Base-by-base conservation (phyloP, 2,888 invertebrate species). In the Scaptomyza tumidula region DNA sequence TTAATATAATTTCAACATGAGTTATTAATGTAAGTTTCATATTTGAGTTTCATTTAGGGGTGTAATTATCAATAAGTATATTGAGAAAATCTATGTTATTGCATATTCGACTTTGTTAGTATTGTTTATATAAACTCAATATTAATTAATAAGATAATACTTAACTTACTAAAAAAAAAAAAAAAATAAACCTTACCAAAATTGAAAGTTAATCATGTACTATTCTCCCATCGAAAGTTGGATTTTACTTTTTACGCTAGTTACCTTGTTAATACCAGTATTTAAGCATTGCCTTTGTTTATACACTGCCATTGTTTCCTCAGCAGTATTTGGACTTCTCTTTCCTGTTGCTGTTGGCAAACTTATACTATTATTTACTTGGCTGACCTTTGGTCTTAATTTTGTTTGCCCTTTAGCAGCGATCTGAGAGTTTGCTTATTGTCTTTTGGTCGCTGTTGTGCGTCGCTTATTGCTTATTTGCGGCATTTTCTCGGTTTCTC, bases 351-450 rank as follows among this genome's bases (percentile, higher is more conserved):
- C 43, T 48, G 39, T 37, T 53, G 43, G 31, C 58, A 37, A 59
- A 55, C 43, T 74, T 48, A 46, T 24, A 29, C 44, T 37, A 43
- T 44, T 37, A 43, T 58, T 67, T 45, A 46, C 64, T 48, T 50
- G 43, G 33, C 44, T 60, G 63, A 73, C 73, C 73, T 73, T 73
- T 73, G 33, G 53, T 60, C 73, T 60, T 73, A 57, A 63, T 69
- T 59, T 57, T 45, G 53, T 46, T 73, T 73, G 62, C 59, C 72
- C 74, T 50, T 73, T 73, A 39, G 57, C 6, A 33, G 56, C 13
- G 45, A 49, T 19, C 60, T 33, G 35, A 24, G 61, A 45, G 39
- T 9, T 41, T 24, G 55, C 43, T 33, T 46, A 11, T 50, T 39
- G 39, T 55, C 31, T 60, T 45, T 24, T 29, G 45, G 19, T 35